Evolutionary conservation across 1,140 invertebrate genomes (phyloP).

Genomic region (Camponotus floridanus): DNA sequence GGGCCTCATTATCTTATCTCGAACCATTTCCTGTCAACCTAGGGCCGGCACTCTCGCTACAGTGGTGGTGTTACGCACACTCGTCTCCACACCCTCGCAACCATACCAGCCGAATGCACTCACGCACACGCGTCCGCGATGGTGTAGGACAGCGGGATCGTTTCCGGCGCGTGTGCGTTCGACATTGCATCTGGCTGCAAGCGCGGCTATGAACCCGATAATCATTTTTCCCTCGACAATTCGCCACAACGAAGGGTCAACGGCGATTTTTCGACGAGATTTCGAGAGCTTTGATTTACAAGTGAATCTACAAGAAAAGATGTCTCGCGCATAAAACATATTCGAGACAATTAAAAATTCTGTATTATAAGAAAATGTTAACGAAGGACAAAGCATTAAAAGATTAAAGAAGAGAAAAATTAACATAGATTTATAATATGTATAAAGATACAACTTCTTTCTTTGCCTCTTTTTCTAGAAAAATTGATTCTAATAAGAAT

Average conservation of each 20-base stretch:
- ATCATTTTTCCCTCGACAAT: constrained; percentile 66
- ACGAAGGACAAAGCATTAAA: not conserved
- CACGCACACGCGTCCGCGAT: constrained; percentile 43
- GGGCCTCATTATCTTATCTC: constrained; percentile 82
- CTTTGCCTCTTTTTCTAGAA: not conserved
- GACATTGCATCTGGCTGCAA: constrained; percentile 56
- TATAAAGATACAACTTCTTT: not conserved
- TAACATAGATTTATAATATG: not conserved
- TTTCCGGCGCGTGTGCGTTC: constrained; percentile 65
- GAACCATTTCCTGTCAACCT: constrained; percentile 82
- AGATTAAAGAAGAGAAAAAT: not conserved
- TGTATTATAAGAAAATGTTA: not conserved
- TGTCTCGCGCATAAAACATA: not conserved
- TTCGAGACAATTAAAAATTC: not conserved
- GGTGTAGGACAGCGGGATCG: constrained; percentile 51
- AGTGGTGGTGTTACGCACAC: constrained; percentile 64
- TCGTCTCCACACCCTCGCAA: constrained; percentile 21
- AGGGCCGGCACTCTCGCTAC: constrained; percentile 68
- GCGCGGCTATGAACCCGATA: constrained; percentile 58
- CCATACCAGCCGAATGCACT: constrained; percentile 3
- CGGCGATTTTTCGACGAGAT: constrained; percentile 32
- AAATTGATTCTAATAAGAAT: not conserved
- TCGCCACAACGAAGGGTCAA: no score
- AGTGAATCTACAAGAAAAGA: constrained; percentile 15
- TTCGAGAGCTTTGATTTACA: not conserved